phyloP scores from a whole-genome alignment of 2,797 vertebrate genomes.

The Pachyuromys duprasi region DNA sequence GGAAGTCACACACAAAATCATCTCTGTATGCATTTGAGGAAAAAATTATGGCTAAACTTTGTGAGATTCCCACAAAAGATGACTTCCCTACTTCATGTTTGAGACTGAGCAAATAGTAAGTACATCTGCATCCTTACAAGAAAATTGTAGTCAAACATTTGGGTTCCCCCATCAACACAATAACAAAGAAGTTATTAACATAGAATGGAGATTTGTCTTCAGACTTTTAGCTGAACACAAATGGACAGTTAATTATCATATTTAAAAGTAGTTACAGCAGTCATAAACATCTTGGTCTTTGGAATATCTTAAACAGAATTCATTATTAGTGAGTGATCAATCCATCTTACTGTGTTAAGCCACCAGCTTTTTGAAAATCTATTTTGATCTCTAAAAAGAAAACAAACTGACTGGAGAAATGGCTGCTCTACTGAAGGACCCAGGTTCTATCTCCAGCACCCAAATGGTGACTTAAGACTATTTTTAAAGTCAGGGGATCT shows the following conservation, averaged over 20 bases:
- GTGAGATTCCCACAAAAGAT: background rate
- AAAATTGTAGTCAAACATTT: background rate
- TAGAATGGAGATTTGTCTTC: background rate
- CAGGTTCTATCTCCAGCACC: background rate
- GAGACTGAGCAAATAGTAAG: background rate
- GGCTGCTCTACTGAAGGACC: background rate
- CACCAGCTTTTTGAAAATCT: background rate
- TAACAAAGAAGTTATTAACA: background rate
- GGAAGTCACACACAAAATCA: constrained; percentile 21
- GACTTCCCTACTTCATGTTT: background rate
- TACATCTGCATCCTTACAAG: background rate
- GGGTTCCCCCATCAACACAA: background rate
- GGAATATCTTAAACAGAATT: background rate
- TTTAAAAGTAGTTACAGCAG: background rate
- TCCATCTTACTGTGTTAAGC: background rate
- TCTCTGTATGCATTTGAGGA: background rate
- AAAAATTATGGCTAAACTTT: background rate
- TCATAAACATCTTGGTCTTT: background rate
- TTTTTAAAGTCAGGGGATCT: background rate
- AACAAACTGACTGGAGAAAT: background rate
- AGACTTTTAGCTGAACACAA: background rate
- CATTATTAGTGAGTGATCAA: background rate
- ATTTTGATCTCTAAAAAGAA: background rate
- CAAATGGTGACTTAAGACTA: background rate
- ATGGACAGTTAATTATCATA: background rate